phyloP scores from a whole-genome alignment of 1,140 invertebrate genomes.

The Andricus grossulariae region DNA sequence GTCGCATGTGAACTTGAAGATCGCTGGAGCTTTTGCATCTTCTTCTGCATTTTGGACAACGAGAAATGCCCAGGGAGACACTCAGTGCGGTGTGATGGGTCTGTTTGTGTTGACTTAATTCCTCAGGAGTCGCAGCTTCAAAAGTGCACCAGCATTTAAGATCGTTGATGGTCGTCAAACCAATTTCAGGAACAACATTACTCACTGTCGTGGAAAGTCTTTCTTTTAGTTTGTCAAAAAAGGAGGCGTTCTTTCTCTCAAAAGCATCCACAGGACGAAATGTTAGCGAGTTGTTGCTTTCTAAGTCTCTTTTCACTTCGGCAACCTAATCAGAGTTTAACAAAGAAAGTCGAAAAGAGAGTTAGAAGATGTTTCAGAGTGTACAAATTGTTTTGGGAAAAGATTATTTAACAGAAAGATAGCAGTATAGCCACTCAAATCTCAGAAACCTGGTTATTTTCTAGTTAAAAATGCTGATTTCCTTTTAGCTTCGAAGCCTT shows the following conservation, averaged over 20 bases:
- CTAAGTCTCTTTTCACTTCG: slow-evolving; percentile 60
- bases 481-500: no score
- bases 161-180: slow-evolving; percentile 67
- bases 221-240: slow-evolving; percentile 89
- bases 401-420: slow-evolving; percentile 32
- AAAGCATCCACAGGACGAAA: slow-evolving; percentile 63
- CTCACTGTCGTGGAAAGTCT: slow-evolving; percentile 77
- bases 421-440: no score
- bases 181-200: slow-evolving; percentile 73
- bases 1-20: slow-evolving; percentile 83
- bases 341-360: neutral
- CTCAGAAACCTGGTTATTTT: no score
- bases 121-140: slow-evolving; percentile 66
- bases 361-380: neutral
- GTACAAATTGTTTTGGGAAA: slow-evolving; percentile 5
- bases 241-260: slow-evolving; percentile 85
- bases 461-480: no score
- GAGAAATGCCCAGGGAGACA: slow-evolving; percentile 80
- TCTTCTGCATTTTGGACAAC: slow-evolving; percentile 90
- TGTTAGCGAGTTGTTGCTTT: slow-evolving; percentile 59
- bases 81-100: slow-evolving; percentile 71
- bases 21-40: slow-evolving; percentile 88
- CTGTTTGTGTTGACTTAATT: slow-evolving; percentile 67
- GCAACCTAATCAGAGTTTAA: slow-evolving; percentile 13
- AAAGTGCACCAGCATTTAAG: slow-evolving; percentile 74